Percentiles rank a stretch among this genome's conserved stretches.
Conservation (phyloP, 2,113 vertebrate genomes). For the Cinclus mexicanus region DNA sequence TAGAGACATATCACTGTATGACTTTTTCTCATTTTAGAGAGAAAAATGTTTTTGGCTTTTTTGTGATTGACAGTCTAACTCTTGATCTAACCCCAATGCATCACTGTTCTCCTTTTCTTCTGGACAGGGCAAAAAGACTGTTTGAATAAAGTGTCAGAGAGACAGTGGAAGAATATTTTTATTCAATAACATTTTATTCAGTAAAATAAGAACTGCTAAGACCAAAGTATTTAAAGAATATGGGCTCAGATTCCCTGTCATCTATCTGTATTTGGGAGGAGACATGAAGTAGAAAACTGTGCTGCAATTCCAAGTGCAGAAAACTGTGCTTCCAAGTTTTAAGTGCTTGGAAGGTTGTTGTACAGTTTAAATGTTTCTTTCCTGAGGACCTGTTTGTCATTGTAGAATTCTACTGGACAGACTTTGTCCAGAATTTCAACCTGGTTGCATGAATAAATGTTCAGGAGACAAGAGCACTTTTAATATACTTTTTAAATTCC, state of each 20-base stretch:
- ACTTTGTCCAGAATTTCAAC: conserved; percentile 34
- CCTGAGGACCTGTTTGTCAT: background rate
- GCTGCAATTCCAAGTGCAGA: too few species aligned
- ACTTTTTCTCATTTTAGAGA: background rate
- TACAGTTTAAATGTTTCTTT: conserved; percentile 44
- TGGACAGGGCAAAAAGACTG: background rate
- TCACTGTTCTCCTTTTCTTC: background rate
- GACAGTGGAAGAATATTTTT: background rate
- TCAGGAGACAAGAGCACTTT: conserved; percentile 41
- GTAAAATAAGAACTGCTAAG: conserved; percentile 9
- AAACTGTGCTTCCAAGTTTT: too few species aligned
- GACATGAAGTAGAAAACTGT: conserved; percentile 27
- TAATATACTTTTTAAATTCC: conserved; percentile 46
- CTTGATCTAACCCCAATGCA: background rate
- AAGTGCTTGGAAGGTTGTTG: background rate
- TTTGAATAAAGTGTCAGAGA: background rate
- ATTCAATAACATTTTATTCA: background rate
- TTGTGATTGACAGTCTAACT: background rate
- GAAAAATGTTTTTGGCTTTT: background rate
- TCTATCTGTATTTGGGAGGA: conserved; percentile 44
- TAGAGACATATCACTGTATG: background rate
- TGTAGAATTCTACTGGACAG: background rate
- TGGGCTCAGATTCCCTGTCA: conserved; percentile 34
- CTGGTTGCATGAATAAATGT: conserved; percentile 25
- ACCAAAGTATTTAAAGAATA: conserved; percentile 51